Conservation (phyloP, 2,797 vertebrate genomes). For the Halcyon chelicuti region DNA sequence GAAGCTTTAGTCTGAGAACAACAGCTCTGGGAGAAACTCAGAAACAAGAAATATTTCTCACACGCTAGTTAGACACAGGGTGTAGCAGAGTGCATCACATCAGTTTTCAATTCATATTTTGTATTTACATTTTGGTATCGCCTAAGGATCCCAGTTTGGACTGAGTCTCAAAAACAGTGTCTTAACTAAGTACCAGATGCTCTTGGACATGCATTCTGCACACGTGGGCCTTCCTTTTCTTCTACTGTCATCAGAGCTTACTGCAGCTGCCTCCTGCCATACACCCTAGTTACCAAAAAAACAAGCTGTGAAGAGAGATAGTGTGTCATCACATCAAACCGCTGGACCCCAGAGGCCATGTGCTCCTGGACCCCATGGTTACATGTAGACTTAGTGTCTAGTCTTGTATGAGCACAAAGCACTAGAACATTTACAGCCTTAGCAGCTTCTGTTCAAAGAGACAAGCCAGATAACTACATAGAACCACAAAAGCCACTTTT, state of each 20-base stretch:
- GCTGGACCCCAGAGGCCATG: not conserved
- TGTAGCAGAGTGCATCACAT: not conserved
- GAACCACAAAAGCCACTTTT: slow-evolving; percentile 34
- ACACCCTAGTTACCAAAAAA: not conserved
- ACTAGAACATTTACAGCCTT: not conserved
- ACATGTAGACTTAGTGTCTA: not conserved
- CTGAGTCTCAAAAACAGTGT: not conserved
- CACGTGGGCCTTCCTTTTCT: not conserved
- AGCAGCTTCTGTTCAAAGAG: slow-evolving; percentile 5
- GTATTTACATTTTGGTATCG: not conserved
- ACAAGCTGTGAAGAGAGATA: not conserved
- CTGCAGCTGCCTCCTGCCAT: not conserved
- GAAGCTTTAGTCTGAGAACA: not conserved
- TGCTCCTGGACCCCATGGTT: not conserved
- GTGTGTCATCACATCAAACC: not conserved
- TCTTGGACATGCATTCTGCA: not conserved
- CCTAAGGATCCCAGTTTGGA: not conserved
- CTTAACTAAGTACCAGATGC: not conserved
- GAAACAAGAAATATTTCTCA: not conserved
- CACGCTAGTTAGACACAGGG: not conserved
- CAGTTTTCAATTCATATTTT: not conserved
- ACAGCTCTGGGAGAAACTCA: not conserved
- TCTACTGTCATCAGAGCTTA: not conserved
- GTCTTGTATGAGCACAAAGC: not conserved
- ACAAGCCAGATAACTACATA: not conserved